Percentiles rank a stretch among this genome's conserved stretches.
phyloP scores from a whole-genome alignment of 2,113 vertebrate genomes.

The Otus sunia region DNA sequence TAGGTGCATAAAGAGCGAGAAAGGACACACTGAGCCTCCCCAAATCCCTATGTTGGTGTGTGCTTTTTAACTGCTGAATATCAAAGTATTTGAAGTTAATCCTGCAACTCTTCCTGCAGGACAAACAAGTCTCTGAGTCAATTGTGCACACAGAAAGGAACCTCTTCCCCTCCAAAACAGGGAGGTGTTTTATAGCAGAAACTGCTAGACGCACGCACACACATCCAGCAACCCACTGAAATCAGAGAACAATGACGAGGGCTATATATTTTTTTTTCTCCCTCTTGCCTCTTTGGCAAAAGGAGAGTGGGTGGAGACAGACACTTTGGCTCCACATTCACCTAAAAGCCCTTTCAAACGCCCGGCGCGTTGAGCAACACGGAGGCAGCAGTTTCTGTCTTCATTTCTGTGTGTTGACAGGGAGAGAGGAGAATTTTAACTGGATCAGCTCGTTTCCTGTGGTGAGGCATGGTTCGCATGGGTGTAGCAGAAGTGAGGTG shows the following conservation, averaged over 20 bases:
- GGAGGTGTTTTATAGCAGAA: constrained; percentile 18
- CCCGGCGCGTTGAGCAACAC: background rate
- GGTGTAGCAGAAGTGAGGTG: background rate
- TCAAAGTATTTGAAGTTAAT: constrained; percentile 36
- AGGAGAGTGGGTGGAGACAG: constrained; percentile 43
- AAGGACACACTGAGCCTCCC: background rate
- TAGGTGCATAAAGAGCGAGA: background rate
- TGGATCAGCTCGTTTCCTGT: constrained; percentile 17
- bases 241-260: background rate
- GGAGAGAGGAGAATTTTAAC: constrained; percentile 3
- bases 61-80: background rate
- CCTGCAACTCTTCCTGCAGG: constrained; percentile 34
- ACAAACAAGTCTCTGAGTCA: constrained; percentile 31
- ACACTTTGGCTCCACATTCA: constrained; percentile 43
- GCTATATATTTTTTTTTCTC: background rate
- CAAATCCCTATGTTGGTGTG: background rate
- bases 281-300: constrained; percentile 9
- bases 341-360: constrained; percentile 34
- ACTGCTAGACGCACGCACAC: background rate
- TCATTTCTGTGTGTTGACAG: constrained; percentile 15
- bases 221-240: background rate
- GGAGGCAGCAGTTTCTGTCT: constrained; percentile 42
- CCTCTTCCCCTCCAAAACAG: background rate
- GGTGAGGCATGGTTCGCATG: background rate
- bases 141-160: background rate